Evolutionary conservation across 2,113 vertebrate genomes (phyloP), one percentile per base, ranked within the genome.

Genomic region (Hippopotamus amphibius): DNA sequence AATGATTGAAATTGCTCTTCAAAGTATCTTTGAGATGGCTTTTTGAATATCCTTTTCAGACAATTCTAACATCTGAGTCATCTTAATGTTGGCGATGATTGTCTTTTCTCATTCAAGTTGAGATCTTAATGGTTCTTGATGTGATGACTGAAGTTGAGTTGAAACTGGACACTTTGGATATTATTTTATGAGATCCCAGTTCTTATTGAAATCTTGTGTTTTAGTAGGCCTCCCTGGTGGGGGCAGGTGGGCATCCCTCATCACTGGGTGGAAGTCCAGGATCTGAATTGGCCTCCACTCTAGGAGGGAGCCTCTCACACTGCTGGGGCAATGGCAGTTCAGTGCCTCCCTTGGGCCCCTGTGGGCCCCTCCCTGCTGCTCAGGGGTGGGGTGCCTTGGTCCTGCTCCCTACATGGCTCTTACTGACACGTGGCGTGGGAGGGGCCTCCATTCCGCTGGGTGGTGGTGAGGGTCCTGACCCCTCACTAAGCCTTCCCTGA

Each of bases 231-330:
- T 9, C 22, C 16, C 69, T 16, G 30, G 14, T 37, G 15, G 5
- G 2, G 7, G 6, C 10, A 57, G 19, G 5, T 5, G 22, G 1
- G 17, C 13, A 8, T 37, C 5, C 2, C 16, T 16, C 5, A 4
- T 66, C 13, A 2, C 65, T 13, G 24, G 33, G 14, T 7, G 8
- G 15, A 43, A 66, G 57, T 10, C 37, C 12, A 22, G 13, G 6
- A 5, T 72, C 41, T 26, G 26, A 48, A 6, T 0, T 24, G 57
- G 13, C 69, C 66, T 63, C 24, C 28, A 3, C 0, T 19, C 59
- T 1, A 4, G 61, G 15, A 26, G 21, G 59, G 21, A 8, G 4
- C n/a, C 6, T 24, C 48, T 46, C 41, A 8, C 12, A 0, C 15
- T 5, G 33, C 15, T 8, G 37, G 19, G 6, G 6, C 3, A 5